Evolutionary conservation across 2,797 vertebrate species (phyloP).

Genomic region (Botia kubotai): DNA sequence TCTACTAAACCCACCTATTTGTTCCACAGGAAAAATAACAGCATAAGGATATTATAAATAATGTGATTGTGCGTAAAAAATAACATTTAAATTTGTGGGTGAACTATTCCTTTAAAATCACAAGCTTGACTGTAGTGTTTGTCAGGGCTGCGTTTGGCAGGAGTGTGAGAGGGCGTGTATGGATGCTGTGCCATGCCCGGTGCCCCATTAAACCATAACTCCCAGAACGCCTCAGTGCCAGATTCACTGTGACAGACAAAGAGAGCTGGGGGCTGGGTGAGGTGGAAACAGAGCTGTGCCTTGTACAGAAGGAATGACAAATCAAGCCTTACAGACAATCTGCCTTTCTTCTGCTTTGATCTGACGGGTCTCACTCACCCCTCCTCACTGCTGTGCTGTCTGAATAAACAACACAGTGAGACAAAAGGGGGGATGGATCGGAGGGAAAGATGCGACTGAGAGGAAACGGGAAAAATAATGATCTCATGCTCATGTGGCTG

Average conservation of each 20-base stretch:
- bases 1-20: too few relatives aligned
- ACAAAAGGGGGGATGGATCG: conserved; percentile 10
- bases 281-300: conserved; percentile 45
- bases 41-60: too few relatives aligned
- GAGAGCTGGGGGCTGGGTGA: conserved; percentile 16
- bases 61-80: too few relatives aligned
- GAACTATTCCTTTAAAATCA: not conserved
- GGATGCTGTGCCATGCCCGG: conserved; percentile 42
- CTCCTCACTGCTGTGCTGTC: conserved; percentile 5
- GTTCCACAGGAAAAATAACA: too few relatives aligned
- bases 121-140: conserved; percentile 56
- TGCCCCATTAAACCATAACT: conserved; percentile 13
- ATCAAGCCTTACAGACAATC: conserved; percentile 39
- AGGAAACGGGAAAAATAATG: conserved; percentile 26
- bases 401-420: conserved; percentile 52
- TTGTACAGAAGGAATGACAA: conserved; percentile 46
- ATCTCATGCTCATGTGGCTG: conserved; percentile 45
- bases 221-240: conserved; percentile 27
- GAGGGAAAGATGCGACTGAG: conserved; percentile 16
- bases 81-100: too few relatives aligned
- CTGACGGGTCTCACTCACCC: conserved; percentile 27
- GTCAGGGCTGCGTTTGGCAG: conserved; percentile 60
- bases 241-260: conserved; percentile 23
- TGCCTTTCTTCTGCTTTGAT: conserved; percentile 33
- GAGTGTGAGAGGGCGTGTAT: not conserved